Conservation (phyloP, 1,140 invertebrate species). For the Akabosia matsudoensis region DNA sequence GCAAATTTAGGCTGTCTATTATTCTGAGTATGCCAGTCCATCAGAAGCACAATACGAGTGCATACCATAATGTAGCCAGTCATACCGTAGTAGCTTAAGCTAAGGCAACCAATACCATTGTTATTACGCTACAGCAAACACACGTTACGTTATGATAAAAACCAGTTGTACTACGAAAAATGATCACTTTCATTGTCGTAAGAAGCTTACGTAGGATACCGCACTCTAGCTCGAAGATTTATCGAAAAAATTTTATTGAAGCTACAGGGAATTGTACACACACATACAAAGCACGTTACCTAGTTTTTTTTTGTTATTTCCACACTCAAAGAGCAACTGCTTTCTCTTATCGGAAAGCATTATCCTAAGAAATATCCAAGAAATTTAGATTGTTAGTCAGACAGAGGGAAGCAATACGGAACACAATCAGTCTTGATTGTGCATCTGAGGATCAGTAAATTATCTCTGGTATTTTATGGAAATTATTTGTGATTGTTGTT, state of each 20-base stretch:
- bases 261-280: no score
- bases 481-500: background rate
- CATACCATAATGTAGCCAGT: no score
- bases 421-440: background rate
- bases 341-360: background rate
- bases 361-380: conserved; percentile 10
- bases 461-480: background rate
- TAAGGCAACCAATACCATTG: background rate
- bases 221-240: no score
- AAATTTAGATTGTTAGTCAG: conserved; percentile 1
- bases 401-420: background rate
- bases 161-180: background rate
- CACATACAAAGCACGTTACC: conserved; percentile 9
- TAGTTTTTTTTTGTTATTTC: conserved; percentile 16
- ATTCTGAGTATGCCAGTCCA: no score
- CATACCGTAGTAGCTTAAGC: background rate
- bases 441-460: background rate
- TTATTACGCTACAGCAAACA: background rate
- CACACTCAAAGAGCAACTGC: background rate
- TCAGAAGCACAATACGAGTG: no score
- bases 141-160: background rate
- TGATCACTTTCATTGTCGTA: background rate
- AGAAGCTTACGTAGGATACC: no score
- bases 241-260: no score
- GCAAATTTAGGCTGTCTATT: no score